Percentiles rank a stretch among this genome's conserved stretches.
Conservation (phyloP, 2,113 vertebrate species). For the Caranx melampygus region DNA sequence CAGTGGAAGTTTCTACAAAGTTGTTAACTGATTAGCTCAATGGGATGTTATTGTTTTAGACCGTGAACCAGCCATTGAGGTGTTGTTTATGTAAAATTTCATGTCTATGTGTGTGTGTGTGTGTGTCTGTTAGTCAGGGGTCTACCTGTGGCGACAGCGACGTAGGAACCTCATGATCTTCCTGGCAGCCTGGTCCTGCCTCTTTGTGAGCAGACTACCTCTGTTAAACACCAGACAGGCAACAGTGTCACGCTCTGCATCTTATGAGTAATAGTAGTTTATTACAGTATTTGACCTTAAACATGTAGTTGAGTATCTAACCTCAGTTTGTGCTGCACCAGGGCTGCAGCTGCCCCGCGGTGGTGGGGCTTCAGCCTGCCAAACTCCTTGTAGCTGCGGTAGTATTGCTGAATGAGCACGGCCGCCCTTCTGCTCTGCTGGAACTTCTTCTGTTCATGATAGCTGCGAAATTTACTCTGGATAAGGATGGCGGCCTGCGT, state of each 20-base stretch:
- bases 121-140: slow-evolving; percentile 12
- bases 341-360: slow-evolving; percentile 86
- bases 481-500: slow-evolving; percentile 99
- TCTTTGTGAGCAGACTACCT: slow-evolving; percentile 98
- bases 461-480: slow-evolving; percentile 99
- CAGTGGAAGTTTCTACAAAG: background rate
- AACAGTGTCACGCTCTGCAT: background rate
- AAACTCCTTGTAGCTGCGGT: slow-evolving; percentile 95
- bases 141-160: slow-evolving; percentile 98
- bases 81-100: slow-evolving; percentile 5
- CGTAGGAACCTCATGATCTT: slow-evolving; percentile 99
- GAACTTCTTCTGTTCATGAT: slow-evolving; percentile 97
- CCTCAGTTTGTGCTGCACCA: slow-evolving; percentile 89
- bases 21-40: slow-evolving; percentile 53
- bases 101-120: background rate
- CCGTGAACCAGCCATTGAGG: background rate
- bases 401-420: slow-evolving; percentile 97
- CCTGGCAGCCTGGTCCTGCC: slow-evolving; percentile 99
- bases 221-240: slow-evolving; percentile 78
- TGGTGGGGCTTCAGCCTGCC: slow-evolving; percentile 91
- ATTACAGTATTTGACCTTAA: background rate
- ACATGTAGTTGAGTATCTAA: slow-evolving; percentile 58
- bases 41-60: slow-evolving; percentile 2
- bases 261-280: too few relatives aligned
- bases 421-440: slow-evolving; percentile 97